phyloP scores from a whole-genome alignment of 2,113 vertebrate genomes.

The Vombatus ursinus region DNA sequence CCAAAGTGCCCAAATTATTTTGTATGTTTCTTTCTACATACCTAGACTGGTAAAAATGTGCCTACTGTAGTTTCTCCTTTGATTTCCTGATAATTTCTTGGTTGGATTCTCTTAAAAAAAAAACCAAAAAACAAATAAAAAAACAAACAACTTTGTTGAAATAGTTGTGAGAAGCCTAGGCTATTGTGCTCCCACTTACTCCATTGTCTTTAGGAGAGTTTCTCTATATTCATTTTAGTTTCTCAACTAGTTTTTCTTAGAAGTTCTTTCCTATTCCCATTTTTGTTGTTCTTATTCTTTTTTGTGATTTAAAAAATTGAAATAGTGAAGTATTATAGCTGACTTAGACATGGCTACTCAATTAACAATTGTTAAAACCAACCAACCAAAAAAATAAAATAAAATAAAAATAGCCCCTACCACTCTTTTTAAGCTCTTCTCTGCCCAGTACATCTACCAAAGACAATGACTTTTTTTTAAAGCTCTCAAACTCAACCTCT shows the following conservation, averaged over 20 bases:
- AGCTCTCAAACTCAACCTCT: neutral
- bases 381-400: neutral
- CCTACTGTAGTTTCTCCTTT: neutral
- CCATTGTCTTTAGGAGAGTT: neutral
- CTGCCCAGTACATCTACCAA: neutral
- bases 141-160: neutral
- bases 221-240: neutral
- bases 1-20: neutral
- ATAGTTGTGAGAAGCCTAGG: neutral
- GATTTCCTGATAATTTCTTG: neutral
- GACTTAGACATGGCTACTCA: neutral
- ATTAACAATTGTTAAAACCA: neutral
- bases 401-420: too few relatives aligned
- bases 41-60: neutral
- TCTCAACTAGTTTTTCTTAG: neutral
- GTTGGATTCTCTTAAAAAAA: neutral
- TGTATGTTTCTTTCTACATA: neutral
- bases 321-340: neutral
- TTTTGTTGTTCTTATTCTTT: neutral
- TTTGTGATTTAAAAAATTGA: too few relatives aligned
- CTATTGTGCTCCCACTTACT: neutral
- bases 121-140: too few relatives aligned
- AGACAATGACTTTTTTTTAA: neutral
- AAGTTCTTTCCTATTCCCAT: neutral
- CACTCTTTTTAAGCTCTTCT: neutral